These are phyloP conservation scores for Gymnarchus niloticus DNA, from an alignment of 2,113 vertebrate species.

Conservation along the genomic window DNA sequence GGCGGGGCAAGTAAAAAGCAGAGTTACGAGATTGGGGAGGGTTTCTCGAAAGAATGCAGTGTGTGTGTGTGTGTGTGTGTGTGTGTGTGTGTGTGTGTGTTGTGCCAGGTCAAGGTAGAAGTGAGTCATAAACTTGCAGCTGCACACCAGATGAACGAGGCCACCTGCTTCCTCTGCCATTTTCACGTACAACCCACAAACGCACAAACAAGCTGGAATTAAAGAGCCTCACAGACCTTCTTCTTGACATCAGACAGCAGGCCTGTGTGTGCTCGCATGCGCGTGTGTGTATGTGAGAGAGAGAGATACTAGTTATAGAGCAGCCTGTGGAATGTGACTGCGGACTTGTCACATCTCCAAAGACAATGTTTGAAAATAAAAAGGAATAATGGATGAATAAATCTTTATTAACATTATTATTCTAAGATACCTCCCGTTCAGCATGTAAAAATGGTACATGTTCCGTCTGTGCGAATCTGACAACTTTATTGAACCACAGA, in stretches of 20 bases:
- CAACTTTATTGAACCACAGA: neutral
- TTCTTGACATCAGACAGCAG: slow-evolving; percentile 21
- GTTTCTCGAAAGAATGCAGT: neutral
- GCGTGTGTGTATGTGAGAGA: slow-evolving; percentile 2
- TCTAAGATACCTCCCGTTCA: neutral
- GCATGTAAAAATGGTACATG: neutral
- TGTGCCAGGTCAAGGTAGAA: slow-evolving; percentile 38
- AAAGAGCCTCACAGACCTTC: slow-evolving; percentile 36
- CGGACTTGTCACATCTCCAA: neutral
- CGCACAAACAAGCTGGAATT: slow-evolving; percentile 46
- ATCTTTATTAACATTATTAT: neutral
- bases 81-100: slow-evolving; percentile 15
- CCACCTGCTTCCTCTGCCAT: slow-evolving; percentile 47
- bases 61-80: slow-evolving; percentile 16
- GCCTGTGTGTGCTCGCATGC: slow-evolving; percentile 19
- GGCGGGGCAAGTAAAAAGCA: neutral
- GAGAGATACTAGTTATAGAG: neutral
- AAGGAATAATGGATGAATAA: neutral
- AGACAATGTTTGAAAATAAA: neutral
- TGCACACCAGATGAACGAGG: slow-evolving; percentile 45
- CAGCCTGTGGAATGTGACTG: slow-evolving; percentile 18
- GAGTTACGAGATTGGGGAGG: neutral
- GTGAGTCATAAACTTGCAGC: slow-evolving; percentile 40
- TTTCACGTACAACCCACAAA: slow-evolving; percentile 34
- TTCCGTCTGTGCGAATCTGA: neutral